Percentiles rank a stretch among this genome's conserved stretches.
Evolutionary conservation across 2,113 vertebrate genomes (phyloP).

Genomic region (Nettapus auritus): DNA sequence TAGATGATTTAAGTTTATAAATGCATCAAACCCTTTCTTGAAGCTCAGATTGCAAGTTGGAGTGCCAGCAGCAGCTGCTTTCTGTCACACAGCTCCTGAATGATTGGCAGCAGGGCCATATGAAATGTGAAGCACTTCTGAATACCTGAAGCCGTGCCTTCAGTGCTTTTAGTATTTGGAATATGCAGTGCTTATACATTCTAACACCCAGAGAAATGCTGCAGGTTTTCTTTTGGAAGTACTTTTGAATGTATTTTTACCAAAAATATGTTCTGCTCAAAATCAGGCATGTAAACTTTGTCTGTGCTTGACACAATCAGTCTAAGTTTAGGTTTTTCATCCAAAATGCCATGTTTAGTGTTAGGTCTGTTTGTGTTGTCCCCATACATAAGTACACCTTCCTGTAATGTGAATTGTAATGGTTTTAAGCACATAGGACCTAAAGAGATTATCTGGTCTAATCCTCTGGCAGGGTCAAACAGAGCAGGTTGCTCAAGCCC

Average conservation of each 20-base stretch:
- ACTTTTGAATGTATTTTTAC: background rate
- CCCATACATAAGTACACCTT: background rate
- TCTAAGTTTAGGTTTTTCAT: background rate
- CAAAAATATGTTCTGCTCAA: background rate
- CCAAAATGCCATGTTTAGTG: background rate
- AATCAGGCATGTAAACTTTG: background rate
- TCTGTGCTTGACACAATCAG: background rate
- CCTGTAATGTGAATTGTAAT: background rate
- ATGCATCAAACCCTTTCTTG: background rate
- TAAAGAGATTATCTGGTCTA: background rate
- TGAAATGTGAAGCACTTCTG: background rate
- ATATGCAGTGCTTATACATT: background rate
- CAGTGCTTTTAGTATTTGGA: background rate
- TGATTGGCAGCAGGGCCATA: background rate
- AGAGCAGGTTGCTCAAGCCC: background rate
- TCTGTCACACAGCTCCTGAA: background rate
- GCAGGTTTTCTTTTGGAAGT: background rate
- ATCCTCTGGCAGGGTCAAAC: accelerated
- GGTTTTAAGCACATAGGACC: background rate
- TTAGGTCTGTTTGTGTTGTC: background rate
- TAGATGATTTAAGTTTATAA: background rate
- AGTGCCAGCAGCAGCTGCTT: background rate
- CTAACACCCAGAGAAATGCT: background rate
- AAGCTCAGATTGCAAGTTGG: background rate
- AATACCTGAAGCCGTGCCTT: background rate